These are phyloP conservation scores for Microchrysa polita DNA, from an alignment of 2,888 invertebrate species.

Conservation along the genomic window DNA sequence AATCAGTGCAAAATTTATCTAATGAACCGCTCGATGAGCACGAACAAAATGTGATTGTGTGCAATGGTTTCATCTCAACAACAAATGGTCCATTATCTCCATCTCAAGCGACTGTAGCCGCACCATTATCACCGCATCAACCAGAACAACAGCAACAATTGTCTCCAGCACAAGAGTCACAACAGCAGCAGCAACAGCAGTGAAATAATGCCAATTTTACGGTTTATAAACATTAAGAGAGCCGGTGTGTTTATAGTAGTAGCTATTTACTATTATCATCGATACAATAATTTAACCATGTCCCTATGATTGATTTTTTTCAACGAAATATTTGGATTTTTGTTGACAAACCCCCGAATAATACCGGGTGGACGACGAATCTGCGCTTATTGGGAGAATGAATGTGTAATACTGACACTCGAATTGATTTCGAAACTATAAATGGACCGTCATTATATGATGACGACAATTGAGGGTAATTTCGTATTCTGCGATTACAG, in stretches of 20 bases:
- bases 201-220: constrained; percentile 29
- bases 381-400: constrained; percentile 14
- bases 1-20: constrained; percentile 12
- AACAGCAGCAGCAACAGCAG: constrained; percentile 2
- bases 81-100: not conserved
- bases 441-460: constrained; percentile 9
- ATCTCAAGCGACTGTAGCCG: not conserved
- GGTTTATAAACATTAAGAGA: constrained; percentile 28
- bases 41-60: constrained; percentile 20
- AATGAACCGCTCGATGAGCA: not conserved
- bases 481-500: constrained; percentile 1
- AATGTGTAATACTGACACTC: not conserved
- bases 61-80: constrained; percentile 20
- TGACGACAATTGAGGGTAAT: constrained; percentile 5
- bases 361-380: constrained; percentile 1
- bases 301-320: constrained; percentile 15
- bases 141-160: not conserved
- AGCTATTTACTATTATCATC: constrained; percentile 25
- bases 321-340: constrained; percentile 7
- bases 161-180: constrained; percentile 21
- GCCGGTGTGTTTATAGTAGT: constrained; percentile 17
- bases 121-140: constrained; percentile 15
- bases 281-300: constrained; percentile 13
- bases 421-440: constrained; percentile 14
- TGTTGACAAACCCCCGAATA: constrained; percentile 8